phyloP scores from a whole-genome alignment of 2,888 invertebrate species.

The Microctonus brassicae region DNA sequence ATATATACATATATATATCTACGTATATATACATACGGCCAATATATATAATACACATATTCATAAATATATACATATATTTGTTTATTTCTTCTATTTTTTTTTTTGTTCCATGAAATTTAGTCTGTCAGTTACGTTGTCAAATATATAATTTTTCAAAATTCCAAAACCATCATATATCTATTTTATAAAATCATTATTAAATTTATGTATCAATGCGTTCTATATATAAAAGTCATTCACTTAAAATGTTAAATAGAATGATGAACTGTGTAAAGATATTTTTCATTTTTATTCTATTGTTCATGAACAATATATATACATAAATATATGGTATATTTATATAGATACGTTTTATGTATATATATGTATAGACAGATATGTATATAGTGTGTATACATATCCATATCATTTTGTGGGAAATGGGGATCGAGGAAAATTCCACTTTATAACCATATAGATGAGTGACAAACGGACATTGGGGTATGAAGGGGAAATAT shows the following conservation, averaged over 20 bases:
- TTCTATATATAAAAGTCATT: not conserved
- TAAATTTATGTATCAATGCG: not conserved
- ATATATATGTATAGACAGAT: no score
- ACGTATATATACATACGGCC: not conserved
- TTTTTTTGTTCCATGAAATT: not conserved
- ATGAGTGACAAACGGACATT: constrained; percentile 16
- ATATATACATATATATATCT: not conserved
- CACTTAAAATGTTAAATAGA: not conserved
- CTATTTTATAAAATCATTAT: not conserved
- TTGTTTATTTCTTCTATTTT: not conserved
- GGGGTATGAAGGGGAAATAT: constrained; percentile 4
- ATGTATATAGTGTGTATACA: not conserved
- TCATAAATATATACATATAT: not conserved
- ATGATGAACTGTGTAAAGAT: not conserved
- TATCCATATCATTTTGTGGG: constrained; percentile 11
- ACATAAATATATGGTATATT: not conserved
- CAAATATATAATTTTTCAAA: not conserved
- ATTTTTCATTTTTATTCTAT: not conserved
- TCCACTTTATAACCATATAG: constrained; percentile 26
- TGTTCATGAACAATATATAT: not conserved
- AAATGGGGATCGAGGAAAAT: constrained; percentile 8
- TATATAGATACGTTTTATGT: no score
- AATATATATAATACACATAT: no score
- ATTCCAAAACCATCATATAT: not conserved
- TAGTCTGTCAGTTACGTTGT: not conserved